phyloP scores from a whole-genome alignment of 2,113 vertebrate genomes.

The Hippopotamus amphibius region DNA sequence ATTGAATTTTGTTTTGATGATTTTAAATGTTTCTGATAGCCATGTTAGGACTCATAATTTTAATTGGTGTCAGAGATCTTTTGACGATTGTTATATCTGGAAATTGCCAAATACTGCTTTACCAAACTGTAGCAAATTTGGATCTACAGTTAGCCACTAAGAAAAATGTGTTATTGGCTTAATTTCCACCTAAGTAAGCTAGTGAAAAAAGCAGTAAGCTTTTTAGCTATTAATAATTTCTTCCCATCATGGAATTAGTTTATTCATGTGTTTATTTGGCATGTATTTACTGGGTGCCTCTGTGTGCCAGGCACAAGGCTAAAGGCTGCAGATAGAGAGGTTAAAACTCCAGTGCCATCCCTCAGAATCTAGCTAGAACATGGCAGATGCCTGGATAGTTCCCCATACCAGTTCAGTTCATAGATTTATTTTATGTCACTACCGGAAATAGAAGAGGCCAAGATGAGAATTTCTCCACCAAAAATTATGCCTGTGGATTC shows the following conservation, averaged over 20 bases:
- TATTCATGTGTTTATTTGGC: background rate
- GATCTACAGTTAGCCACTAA: background rate
- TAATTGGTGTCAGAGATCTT: background rate
- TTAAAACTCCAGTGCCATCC: conserved; percentile 30
- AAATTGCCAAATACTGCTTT: conserved; percentile 24
- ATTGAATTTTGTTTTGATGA: conserved; percentile 4
- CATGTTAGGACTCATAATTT: background rate
- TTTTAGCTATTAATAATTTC: conserved; percentile 8
- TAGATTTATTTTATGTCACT: background rate
- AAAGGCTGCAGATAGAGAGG: background rate
- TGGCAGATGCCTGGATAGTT: background rate
- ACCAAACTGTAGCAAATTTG: conserved; percentile 24
- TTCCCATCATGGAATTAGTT: background rate
- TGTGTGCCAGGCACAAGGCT: background rate
- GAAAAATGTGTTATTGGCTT: background rate
- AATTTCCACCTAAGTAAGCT: background rate
- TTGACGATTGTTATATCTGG: background rate
- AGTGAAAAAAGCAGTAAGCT: background rate
- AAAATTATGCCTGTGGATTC: background rate
- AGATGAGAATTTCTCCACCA: conserved; percentile 29
- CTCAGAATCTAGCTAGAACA: background rate
- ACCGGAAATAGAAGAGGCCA: background rate
- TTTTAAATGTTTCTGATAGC: conserved; percentile 15
- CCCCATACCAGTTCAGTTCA: background rate
- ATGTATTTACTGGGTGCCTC: background rate